Evolutionary conservation across 2,113 vertebrate genomes (phyloP), one percentile per base, ranked within the genome.

Genomic region (Stegastes partitus): DNA sequence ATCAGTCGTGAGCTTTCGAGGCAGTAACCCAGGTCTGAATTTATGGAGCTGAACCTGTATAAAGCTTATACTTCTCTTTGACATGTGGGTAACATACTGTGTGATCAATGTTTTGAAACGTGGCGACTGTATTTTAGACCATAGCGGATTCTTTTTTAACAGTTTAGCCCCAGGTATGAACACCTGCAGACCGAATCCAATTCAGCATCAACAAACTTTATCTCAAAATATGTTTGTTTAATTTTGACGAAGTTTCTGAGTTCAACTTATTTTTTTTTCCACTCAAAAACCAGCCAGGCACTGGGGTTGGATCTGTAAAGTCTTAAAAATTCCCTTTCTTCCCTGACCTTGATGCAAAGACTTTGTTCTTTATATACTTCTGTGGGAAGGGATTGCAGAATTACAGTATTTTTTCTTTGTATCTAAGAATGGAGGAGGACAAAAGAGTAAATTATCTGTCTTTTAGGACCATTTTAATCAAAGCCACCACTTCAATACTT

Each of bases 311-410:
- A 31, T 70, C 50, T 65, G n/a, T 14, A n/a, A 26, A 11, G 12
- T 56, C 26, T 79, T 62, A 54, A 73, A 68, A 65, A 68, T 61
- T 83, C 68, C n/a, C 23, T 77, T 75, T 84, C 18, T 66, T 75
- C 53, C 16, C 11, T 63, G 68, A 82, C 72, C 72, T 77, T 80
- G 62, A 55, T 45, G 58, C 51, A 71, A 64, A 82, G 39, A 56
- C 59, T 67, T 61, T 67, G 12, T 55, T 54, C 26, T 68, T 58
- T 25, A 57, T 42, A 45, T 42, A 34, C 58, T 72, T 75, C 22
- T 63, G 26, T 11, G 50, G 28, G 28, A 45, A 47, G 14, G 14
- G 51, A 23, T 69, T 34, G 21, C 16, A 79, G 65, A 25, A 51
- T 49, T 18, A 12, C 26, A 66, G 8, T n/a, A 2, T 44, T 9